Base-by-base conservation (phyloP, 2,797 vertebrate genomes). In the Apogon talboti region DNA sequence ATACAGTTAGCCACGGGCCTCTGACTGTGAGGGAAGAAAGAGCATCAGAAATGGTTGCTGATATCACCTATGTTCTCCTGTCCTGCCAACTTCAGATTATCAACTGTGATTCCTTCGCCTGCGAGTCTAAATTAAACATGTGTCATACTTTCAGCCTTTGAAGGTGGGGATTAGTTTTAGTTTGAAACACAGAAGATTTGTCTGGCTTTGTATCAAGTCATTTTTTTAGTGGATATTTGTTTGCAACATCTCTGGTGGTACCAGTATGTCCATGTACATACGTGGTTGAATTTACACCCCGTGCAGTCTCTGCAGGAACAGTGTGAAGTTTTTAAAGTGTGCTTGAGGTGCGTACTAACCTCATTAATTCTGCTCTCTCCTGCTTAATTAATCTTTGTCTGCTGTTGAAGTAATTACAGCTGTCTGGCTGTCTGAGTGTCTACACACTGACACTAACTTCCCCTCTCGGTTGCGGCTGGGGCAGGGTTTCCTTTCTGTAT, bases 311-410 rank as follows among this genome's bases (percentile, higher is more conserved):
- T 19, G 1, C 3, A 2, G 67, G 51, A 63, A 13, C 11, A 33
- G 52, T 74, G 65, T 77, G 57, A 79, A 62, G 67, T 81, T 87
- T 82, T 78, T 13, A 72, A 74, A 73, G 57, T 73, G 53, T 54
- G 30, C 45, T 53, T 67, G 78, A 87, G 71, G 63, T 81, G 74
- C 51, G 52, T 7, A 19, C 74, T 80, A 74, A 78, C 84, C 83
- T 87, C 80, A 86, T 88, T 89, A 85, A 86, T 85, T 84, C 76
- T 48, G 30, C 46, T 74, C 67, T 70, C 74, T 72, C 70, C 73
- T 69, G 56, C 63, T 81, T 87, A 87, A 92, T 91, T 90, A 91
- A 91, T 92, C 89, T 88, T 76, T 86, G 88, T 88, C 88, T 83
- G 63, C 68, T 46, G 67, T 73, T 59, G 67, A 58, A 67, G 87